Evolutionary conservation across 2,113 vertebrate genomes (phyloP).

Genomic region (Calidris pugnax): DNA sequence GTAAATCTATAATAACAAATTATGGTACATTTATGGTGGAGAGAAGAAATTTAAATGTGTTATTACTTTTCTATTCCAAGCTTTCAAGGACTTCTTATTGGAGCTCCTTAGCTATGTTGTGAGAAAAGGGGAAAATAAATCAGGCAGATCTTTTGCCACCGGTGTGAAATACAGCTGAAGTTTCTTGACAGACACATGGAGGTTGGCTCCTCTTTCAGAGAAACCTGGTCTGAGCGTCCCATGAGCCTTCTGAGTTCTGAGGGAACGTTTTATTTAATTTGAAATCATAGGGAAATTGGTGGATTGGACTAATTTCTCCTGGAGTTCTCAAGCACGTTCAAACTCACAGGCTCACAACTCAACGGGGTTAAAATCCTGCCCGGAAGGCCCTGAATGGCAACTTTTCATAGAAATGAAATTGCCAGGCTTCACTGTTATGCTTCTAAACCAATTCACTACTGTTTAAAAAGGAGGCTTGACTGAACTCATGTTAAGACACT

Average conservation of each 20-base stretch:
- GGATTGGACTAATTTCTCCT: background rate
- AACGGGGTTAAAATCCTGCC: background rate
- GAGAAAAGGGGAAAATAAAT: background rate
- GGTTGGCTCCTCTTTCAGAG: background rate
- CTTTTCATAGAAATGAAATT: constrained; percentile 18
- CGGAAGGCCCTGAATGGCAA: background rate
- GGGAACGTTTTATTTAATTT: background rate
- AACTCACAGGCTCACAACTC: background rate
- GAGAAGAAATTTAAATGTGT: background rate
- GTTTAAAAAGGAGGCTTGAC: constrained; percentile 21
- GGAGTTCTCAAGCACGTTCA: background rate
- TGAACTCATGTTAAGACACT: background rate
- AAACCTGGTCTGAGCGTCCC: background rate
- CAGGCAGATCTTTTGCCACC: background rate
- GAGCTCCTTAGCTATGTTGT: background rate
- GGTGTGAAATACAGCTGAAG: background rate
- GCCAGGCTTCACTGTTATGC: background rate
- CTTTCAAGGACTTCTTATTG: background rate
- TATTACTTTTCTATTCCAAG: background rate
- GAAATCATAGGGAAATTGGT: background rate
- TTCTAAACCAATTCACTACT: background rate
- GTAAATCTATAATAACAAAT: background rate
- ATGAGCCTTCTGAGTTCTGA: background rate
- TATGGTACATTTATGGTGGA: background rate
- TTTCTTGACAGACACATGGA: background rate